A percentile compares a stretch with the other conserved stretches of the same genome.
phyloP scores from a whole-genome alignment of 2,888 invertebrate species.

The Sarcophaga caerulescens region DNA sequence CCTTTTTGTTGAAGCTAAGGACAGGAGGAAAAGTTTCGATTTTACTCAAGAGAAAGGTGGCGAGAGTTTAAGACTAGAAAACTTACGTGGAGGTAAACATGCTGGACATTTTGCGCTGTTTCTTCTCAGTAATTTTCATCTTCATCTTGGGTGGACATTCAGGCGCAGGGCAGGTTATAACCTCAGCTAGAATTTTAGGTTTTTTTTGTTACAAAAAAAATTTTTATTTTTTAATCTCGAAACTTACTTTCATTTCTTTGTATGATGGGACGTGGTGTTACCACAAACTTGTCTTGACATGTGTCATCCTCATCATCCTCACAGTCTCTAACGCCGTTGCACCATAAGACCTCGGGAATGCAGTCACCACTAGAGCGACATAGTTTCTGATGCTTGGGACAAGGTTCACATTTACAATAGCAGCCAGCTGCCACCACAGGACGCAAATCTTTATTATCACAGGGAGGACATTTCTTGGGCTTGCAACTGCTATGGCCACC shows the following conservation, averaged over 20 bases:
- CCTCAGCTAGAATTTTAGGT: slow-evolving; percentile 66
- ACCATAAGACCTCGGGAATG: slow-evolving; percentile 87
- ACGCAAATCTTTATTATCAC: slow-evolving; percentile 82
- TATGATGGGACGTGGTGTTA: slow-evolving; percentile 72
- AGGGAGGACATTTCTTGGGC: slow-evolving; percentile 86
- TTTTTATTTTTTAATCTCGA: background rate
- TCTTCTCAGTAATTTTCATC: slow-evolving; percentile 80
- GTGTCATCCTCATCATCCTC: slow-evolving; percentile 89
- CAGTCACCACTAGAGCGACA: slow-evolving; percentile 90
- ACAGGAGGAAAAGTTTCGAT: background rate
- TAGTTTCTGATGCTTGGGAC: slow-evolving; percentile 84
- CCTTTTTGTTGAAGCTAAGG: slow-evolving; percentile 74
- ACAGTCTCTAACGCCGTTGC: slow-evolving; percentile 90
- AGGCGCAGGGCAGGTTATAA: slow-evolving; percentile 81
- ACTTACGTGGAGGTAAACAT: slow-evolving; percentile 80
- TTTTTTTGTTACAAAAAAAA: background rate
- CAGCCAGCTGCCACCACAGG: slow-evolving; percentile 86
- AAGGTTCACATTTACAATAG: slow-evolving; percentile 88
- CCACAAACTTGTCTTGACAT: slow-evolving; percentile 81
- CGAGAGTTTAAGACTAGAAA: background rate
- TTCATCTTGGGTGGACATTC: slow-evolving; percentile 82
- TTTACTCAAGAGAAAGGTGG: background rate
- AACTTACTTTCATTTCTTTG: slow-evolving; percentile 74
- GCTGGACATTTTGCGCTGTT: slow-evolving; percentile 80
- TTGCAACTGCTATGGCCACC: slow-evolving; percentile 88